Conservation (phyloP, 2,888 invertebrate species). For the Euplagia quadripunctaria region DNA sequence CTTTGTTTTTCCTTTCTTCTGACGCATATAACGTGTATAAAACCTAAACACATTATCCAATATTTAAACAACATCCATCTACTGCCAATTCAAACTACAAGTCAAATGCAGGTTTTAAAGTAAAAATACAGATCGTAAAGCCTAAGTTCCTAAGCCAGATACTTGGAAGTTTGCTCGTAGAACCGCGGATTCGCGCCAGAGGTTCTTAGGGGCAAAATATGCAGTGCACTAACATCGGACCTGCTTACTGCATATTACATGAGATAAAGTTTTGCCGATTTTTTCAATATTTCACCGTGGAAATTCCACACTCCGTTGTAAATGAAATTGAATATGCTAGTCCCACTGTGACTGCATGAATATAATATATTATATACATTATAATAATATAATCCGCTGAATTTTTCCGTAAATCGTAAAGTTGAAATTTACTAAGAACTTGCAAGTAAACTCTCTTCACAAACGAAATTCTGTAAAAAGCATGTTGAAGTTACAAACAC, state of each 20-base stretch:
- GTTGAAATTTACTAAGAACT: neutral
- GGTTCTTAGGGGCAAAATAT: conserved; percentile 70
- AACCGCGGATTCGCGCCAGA: conserved; percentile 49
- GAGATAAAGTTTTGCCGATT: conserved; percentile 80
- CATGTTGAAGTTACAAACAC: no score
- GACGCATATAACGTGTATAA: no score
- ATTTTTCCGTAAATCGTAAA: neutral
- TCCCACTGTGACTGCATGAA: conserved; percentile 31
- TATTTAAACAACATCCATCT: neutral
- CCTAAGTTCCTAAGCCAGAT: conserved; percentile 50
- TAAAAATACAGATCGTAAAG: conserved; percentile 34
- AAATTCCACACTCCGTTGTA: conserved; percentile 62
- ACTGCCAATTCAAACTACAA: conserved; percentile 17
- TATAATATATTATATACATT: no score
- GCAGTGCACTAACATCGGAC: conserved; percentile 66
- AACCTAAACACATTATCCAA: no score
- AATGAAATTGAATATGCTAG: conserved; percentile 49
- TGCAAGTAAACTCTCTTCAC: neutral
- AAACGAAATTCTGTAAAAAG: neutral
- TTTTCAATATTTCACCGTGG: conserved; percentile 80
- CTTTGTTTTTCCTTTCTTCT: no score
- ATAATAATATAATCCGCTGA: conserved; percentile 25
- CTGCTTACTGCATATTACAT: conserved; percentile 81
- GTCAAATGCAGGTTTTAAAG: conserved; percentile 19
- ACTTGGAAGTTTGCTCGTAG: conserved; percentile 65